These are phyloP conservation scores for Antechinus stuartii DNA, from an alignment of 2,113 vertebrate genomes.

Conservation along the genomic window DNA sequence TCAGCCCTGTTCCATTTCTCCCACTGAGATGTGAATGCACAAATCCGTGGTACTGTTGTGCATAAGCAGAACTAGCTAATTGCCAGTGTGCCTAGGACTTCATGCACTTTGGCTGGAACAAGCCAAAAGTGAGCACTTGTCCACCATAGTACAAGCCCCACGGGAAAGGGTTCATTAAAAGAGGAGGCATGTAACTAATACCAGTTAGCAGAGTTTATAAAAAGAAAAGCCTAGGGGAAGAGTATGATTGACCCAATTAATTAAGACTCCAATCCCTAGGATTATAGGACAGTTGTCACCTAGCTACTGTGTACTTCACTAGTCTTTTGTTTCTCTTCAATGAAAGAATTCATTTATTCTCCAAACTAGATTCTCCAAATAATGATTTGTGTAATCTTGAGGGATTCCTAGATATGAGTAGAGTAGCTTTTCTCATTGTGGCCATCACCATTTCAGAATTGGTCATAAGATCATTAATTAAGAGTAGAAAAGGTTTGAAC, in stretches of 20 bases:
- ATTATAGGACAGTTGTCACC: constrained; percentile 18
- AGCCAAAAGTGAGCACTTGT: constrained; percentile 25
- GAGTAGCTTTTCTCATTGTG: neutral
- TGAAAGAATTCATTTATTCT: neutral
- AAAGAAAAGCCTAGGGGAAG: constrained; percentile 47
- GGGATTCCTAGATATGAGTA: neutral
- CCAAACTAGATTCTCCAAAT: neutral
- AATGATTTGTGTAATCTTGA: neutral
- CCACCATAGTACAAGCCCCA: constrained; percentile 50
- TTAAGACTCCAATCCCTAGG: constrained; percentile 50
- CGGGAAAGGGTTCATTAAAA: constrained; percentile 57
- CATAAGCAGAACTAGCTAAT: constrained; percentile 36
- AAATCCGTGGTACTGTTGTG: constrained; percentile 9
- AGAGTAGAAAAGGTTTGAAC: neutral
- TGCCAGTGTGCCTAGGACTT: constrained; percentile 33
- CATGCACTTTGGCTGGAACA: constrained; percentile 26
- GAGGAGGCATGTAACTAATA: constrained; percentile 52
- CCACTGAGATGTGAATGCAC: constrained; percentile 30
- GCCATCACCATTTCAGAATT: neutral
- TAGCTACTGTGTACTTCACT: constrained; percentile 27
- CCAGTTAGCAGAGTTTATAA: constrained; percentile 60
- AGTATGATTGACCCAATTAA: constrained; percentile 56
- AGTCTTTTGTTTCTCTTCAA: constrained; percentile 24
- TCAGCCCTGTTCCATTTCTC: neutral
- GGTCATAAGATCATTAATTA: neutral